Evolutionary conservation across 2,888 invertebrate genomes (phyloP), one percentile per base, ranked within the genome.

Genomic region (Melanophora roralis): DNA sequence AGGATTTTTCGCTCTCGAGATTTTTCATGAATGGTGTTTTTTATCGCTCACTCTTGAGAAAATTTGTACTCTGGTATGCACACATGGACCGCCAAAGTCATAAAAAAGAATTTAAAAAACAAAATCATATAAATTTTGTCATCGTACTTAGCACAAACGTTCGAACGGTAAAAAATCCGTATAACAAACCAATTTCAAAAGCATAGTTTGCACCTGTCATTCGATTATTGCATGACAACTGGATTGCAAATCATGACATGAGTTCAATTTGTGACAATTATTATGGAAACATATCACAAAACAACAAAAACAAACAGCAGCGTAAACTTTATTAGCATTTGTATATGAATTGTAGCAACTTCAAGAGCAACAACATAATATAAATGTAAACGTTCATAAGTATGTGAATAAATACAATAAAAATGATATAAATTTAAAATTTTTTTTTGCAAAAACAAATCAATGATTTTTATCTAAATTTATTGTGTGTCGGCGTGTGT

Each of bases 211-310:
- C 80, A 80, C 80, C 80, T 80, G 80, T 80, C 80, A 80, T 72
- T 73, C 80, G 80, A 73, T 76, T 74, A 81, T 78, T 78, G 81
- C 78, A 74, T 81, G 81, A 77, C 82, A 83, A 84, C 81, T 80
- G 75, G 72, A 72, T 84, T 83, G 84, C 86, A 86, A 86, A 86
- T 86, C 86, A 86, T 86, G 86, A 86, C 87, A 87, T 86, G 86
- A 86, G 86, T 87, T 86, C 86, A 86, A 86, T 86, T 86, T 86
- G 87, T 86, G 87, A 86, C 86, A 87, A 86, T 86, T 86, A 86
- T 86, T 86, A 84, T 87, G 86, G 87, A 87, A 87, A 86, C 87
- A 86, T 86, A 86, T 86, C 84, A 86, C 83, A 77, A 34, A 57
- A 23, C 47, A 76, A 84, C 62, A 73, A 73, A 68, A 73, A 27